A percentile compares a stretch with the other conserved stretches of the same genome.
Evolutionary conservation across 2,888 invertebrate genomes (phyloP).

Genomic region (Xanthia togata): DNA sequence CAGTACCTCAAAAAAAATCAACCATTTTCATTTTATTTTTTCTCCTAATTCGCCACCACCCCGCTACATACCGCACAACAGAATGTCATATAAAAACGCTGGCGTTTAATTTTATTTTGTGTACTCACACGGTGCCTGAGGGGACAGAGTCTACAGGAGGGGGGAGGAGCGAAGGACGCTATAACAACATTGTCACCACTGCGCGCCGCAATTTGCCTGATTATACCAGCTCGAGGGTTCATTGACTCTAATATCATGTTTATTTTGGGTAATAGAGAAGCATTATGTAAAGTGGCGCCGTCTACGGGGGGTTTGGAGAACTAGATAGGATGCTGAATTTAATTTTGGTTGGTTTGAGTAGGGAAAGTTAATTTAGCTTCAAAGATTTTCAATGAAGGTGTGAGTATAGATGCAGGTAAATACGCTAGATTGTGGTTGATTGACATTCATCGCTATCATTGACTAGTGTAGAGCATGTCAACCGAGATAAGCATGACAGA

Average conservation of each 20-base stretch:
- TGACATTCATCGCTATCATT: neutral
- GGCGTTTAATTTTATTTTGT: conserved; percentile 72
- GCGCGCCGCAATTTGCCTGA: conserved; percentile 68
- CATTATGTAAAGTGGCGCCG: conserved; percentile 43
- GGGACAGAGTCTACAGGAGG: conserved; percentile 23
- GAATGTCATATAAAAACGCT: conserved; percentile 65
- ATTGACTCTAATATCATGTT: conserved; percentile 58
- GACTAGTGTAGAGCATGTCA: neutral
- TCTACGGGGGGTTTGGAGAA: conserved; percentile 24
- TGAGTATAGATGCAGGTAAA: neutral
- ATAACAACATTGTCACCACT: conserved; percentile 67
- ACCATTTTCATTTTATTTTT: neutral
- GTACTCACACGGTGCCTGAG: conserved; percentile 60
- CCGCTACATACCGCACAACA: conserved; percentile 50
- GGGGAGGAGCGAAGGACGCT: conserved; percentile 36
- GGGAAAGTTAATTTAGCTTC: neutral
- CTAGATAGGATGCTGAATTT: conserved; percentile 28
- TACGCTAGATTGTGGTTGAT: too few relatives aligned
- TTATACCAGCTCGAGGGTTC: conserved; percentile 64
- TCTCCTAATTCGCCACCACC: neutral
- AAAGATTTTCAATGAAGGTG: neutral
- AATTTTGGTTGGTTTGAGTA: conserved; percentile 14
- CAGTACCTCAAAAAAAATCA: neutral
- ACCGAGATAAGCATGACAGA: neutral
- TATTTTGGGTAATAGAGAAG: conserved; percentile 56